Base-by-base conservation (phyloP, 2,113 vertebrate genomes). In the Chionomys nivalis region DNA sequence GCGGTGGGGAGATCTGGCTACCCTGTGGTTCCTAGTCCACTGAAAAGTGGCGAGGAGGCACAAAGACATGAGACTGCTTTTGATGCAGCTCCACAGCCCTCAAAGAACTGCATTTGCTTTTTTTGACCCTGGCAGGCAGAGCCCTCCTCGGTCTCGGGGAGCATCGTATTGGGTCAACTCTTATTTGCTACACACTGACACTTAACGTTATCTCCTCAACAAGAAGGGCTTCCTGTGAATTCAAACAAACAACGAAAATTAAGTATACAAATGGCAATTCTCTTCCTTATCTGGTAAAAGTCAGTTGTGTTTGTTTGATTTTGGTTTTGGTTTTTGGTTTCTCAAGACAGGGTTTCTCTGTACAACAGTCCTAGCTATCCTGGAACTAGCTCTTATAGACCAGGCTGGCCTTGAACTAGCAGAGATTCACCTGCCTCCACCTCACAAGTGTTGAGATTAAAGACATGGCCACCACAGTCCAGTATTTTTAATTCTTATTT, bases 401-500 rank as follows among this genome's bases (percentile, higher is more conserved):
- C 55, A 58, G 55, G 55, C 5, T 58, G 55, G 5, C 55, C 55
- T 58, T 0, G 5, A 58, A 58, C 55, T 58, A 5, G 6, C 58
- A 58, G 58, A 58, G 58, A 58, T 58, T 19, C 58, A 58, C 17
- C 58, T 58, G 58, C 58, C 6, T 58, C 58, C 58, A 58, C 58
- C 19, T 21, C 58, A 1, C 19, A 0, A 58, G 19, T 58, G 58
- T 5, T 58, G 58, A 58, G 58, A 21, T 21, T 58, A 58, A 58
- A 58, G 5, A 6, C 19, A 58, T 21, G 58, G 58, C 58, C 58
- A 58, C 58, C 19, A 21, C 58, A 21, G 58, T 21, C 58, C 58
- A 58, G 16, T 76, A 58, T 88, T 96, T 89, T 47, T 52, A 90
- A 83, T 82, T 92, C 61, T 90, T 52, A 78, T 75, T 94, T 77